These are phyloP conservation scores for Onychostoma macrolepis DNA, from an alignment of 2,113 vertebrate genomes.

Conservation along the genomic window DNA sequence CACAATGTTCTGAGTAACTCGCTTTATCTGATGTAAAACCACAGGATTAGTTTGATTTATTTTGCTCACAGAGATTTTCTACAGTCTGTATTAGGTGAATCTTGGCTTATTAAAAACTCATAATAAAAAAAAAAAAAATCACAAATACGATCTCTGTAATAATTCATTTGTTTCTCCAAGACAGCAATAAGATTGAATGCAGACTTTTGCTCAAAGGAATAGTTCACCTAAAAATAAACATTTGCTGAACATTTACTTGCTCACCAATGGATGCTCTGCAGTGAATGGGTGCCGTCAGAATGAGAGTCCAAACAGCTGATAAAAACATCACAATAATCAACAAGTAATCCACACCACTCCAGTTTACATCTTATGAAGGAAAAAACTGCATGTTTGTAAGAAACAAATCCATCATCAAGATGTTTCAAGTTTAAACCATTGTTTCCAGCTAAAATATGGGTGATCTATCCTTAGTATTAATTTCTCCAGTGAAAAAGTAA, in stretches of 20 bases:
- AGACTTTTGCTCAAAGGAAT: neutral
- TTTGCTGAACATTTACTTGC: neutral
- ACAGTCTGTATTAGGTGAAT: neutral
- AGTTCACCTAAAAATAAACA: neutral
- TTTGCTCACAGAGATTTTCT: neutral
- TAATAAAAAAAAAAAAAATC: neutral
- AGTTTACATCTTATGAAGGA: neutral
- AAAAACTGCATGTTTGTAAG: neutral
- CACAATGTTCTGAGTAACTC: conserved; percentile 33
- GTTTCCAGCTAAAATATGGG: neutral
- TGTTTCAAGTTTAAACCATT: neutral
- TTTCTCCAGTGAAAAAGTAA: neutral
- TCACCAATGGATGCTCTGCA: neutral
- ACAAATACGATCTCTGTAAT: neutral
- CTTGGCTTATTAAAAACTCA: neutral
- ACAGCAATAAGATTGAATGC: neutral
- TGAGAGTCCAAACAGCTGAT: neutral
- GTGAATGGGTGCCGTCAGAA: neutral
- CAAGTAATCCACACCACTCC: neutral
- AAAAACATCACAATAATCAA: neutral
- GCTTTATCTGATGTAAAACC: neutral
- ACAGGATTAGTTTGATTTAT: neutral
- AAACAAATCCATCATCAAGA: neutral
- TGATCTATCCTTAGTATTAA: neutral
- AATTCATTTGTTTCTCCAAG: neutral